These are phyloP conservation scores for Coremacera marginata DNA, from an alignment of 2,888 invertebrate species.

Conservation along the genomic window DNA sequence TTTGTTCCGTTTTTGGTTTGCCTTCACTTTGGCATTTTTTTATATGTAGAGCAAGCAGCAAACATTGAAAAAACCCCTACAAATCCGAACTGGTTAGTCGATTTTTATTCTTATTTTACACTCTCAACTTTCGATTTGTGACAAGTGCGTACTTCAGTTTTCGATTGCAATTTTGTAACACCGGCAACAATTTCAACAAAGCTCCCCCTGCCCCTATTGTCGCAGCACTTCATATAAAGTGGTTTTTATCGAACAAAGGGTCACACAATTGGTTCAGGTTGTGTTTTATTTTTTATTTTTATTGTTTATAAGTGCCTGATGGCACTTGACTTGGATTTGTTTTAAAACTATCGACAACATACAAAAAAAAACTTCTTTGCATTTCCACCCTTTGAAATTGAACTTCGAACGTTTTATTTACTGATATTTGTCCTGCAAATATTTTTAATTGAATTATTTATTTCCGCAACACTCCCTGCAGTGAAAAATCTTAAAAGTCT, in stretches of 20 bases:
- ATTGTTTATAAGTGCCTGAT: neutral
- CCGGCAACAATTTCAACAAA: neutral
- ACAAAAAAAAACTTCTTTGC: neutral
- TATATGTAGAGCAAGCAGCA: neutral
- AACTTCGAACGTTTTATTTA: neutral
- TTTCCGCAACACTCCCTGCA: no score
- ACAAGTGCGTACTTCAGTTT: conserved; percentile 27
- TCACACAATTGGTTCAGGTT: neutral
- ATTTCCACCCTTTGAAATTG: neutral
- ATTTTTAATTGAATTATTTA: no score
- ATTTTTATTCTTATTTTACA: conserved; percentile 10
- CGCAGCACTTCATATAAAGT: neutral
- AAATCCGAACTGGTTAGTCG: neutral
- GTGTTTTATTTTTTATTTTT: neutral
- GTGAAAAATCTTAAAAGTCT: no score
- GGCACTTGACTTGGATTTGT: neutral
- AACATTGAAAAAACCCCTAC: neutral
- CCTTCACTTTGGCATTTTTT: neutral
- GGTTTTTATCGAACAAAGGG: neutral
- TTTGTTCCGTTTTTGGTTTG: conserved; percentile 21
- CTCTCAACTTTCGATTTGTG: conserved; percentile 36
- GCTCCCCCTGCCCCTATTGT: no score
- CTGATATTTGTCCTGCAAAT: neutral
- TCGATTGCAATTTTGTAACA: neutral
- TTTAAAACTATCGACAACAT: neutral